Evolutionary conservation across 2,888 invertebrate genomes (phyloP).

Genomic region (Drosophila mettleri): DNA sequence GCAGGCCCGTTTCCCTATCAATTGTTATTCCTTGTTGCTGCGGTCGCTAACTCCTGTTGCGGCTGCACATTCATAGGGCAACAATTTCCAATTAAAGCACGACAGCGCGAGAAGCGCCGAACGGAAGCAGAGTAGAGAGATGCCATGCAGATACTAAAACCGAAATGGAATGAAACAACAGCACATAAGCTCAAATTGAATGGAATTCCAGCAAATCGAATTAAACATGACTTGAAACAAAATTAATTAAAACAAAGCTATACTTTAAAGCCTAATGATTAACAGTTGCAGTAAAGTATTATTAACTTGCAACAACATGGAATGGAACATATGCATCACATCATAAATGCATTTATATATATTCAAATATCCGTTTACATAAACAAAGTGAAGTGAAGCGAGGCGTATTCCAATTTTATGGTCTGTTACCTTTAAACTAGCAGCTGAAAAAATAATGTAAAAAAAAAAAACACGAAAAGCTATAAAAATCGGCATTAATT

Average conservation of each 20-base stretch:
- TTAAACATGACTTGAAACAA: too few relatives aligned
- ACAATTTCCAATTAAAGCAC: conserved; percentile 48
- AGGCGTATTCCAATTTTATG: conserved; percentile 19
- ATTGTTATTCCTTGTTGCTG: conserved; percentile 21
- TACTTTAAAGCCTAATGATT: too few relatives aligned
- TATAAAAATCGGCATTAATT: conserved; percentile 4
- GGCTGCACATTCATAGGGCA: conserved; percentile 33
- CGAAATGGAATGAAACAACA: conserved; percentile 6
- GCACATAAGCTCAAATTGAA: not conserved
- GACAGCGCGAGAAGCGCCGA: not conserved
- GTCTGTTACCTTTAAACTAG: conserved; percentile 18
- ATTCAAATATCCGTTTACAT: not conserved
- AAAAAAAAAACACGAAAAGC: not conserved
- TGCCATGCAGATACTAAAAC: not conserved
- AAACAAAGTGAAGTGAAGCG: conserved; percentile 1
- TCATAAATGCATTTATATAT: not conserved
- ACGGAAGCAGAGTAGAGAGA: not conserved
- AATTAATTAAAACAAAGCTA: not conserved
- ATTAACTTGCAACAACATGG: not conserved
- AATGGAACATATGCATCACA: not conserved
- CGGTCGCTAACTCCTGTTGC: conserved; percentile 15
- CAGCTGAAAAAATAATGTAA: not conserved
- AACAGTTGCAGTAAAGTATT: not conserved
- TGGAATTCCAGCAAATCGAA: not conserved
- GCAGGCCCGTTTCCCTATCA: conserved; percentile 7